phyloP scores from a whole-genome alignment of 2,888 invertebrate species.

The Heteromurus nitidus region DNA sequence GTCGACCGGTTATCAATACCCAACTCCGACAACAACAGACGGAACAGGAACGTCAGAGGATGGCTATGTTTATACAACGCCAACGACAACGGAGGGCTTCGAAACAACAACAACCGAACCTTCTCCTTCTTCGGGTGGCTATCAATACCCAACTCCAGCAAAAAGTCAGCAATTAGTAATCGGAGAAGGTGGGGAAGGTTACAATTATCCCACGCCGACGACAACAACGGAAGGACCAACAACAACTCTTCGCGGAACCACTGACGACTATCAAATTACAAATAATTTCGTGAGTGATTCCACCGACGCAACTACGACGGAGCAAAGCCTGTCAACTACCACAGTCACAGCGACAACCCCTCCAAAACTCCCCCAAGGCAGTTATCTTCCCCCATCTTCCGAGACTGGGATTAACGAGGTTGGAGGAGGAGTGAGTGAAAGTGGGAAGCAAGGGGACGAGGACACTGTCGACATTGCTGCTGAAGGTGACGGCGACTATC shows the following conservation, averaged over 20 bases:
- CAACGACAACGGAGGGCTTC: slow-evolving; percentile 22
- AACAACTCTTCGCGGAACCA: slow-evolving; percentile 3
- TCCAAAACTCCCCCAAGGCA: slow-evolving; percentile 31
- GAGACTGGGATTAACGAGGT: background rate
- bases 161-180: slow-evolving; percentile 5
- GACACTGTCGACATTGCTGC: background rate
- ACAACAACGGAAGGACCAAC: background rate
- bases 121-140: background rate
- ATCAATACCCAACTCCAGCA: slow-evolving; percentile 38
- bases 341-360: slow-evolving; percentile 23
- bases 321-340: background rate
- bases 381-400: slow-evolving; percentile 44
- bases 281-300: slow-evolving; percentile 13
- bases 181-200: slow-evolving; percentile 16
- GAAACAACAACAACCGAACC: slow-evolving; percentile 13
- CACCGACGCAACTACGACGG: background rate
- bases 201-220: slow-evolving; percentile 47
- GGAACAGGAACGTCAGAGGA: slow-evolving; percentile 8
- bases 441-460: background rate
- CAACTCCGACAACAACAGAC: slow-evolving; percentile 32
- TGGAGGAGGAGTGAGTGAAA: background rate
- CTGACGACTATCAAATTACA: slow-evolving; percentile 9
- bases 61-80: slow-evolving; percentile 37
- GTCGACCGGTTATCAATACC: slow-evolving; percentile 16
- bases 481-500: slow-evolving; percentile 27